These are phyloP conservation scores for Phalera bucephala DNA, from an alignment of 2,888 invertebrate species.

Conservation along the genomic window DNA sequence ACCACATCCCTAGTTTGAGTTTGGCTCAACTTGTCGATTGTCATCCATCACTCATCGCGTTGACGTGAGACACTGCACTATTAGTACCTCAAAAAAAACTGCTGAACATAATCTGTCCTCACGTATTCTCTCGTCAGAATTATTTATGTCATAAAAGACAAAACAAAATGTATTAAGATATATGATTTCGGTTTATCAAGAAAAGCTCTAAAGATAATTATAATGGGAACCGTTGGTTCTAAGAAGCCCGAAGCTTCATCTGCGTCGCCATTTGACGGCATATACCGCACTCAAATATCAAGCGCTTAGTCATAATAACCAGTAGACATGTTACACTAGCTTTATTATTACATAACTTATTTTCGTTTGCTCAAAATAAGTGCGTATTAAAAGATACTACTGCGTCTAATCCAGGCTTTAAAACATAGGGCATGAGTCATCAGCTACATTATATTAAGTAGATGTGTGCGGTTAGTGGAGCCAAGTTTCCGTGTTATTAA, in stretches of 20 bases:
- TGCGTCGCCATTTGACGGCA: constrained; percentile 53
- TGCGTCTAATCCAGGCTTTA: constrained; percentile 30
- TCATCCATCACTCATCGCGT: constrained; percentile 1
- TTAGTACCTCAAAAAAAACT: not conserved
- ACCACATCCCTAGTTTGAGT: too few relatives aligned
- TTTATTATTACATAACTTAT: constrained; percentile 40
- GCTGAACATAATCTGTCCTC: not conserved
- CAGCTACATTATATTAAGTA: constrained; percentile 14
- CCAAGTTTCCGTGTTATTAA: constrained; percentile 18
- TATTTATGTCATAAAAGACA: not conserved
- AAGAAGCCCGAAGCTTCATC: constrained; percentile 36
- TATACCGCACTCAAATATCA: constrained; percentile 63
- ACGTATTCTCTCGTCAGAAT: not conserved
- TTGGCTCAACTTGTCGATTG: not conserved
- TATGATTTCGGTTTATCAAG: not conserved
- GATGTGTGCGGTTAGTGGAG: constrained; percentile 20
- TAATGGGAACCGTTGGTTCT: constrained; percentile 34
- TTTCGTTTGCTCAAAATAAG: constrained; percentile 35
- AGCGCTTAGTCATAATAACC: constrained; percentile 54
- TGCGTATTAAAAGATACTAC: constrained; percentile 30
- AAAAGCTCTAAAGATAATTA: constrained; percentile 37
- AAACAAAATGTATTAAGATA: not conserved
- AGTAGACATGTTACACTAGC: constrained; percentile 32
- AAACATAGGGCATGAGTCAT: constrained; percentile 33
- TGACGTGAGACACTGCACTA: constrained; percentile 4